These are phyloP conservation scores for Paragorgia papillata DNA, from an alignment of 92 coral and sea anemone species.

Conservation along the genomic window DNA sequence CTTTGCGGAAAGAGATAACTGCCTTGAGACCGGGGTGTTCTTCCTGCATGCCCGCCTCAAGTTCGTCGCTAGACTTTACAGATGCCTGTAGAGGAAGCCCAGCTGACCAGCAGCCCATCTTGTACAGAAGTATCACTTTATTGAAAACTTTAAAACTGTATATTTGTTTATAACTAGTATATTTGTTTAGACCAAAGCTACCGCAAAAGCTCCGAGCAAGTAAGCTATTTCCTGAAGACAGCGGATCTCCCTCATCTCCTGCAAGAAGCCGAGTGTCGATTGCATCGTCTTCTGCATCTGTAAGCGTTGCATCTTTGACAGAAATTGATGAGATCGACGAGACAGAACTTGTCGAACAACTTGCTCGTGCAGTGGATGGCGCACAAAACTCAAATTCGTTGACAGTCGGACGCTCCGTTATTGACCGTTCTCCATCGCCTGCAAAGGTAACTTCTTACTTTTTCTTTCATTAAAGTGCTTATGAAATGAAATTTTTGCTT, in stretches of 20 bases:
- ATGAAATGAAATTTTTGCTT: too few relatives aligned
- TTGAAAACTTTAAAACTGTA: neutral
- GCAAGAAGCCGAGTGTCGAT: slow-evolving; percentile 21
- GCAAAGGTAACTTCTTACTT: neutral
- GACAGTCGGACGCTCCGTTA: neutral
- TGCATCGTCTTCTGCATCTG: slow-evolving; percentile 7
- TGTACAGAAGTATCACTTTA: neutral
- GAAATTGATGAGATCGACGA: slow-evolving; percentile 38
- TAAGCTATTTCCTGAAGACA: slow-evolving; percentile 19
- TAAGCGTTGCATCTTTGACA: slow-evolving; percentile 16
- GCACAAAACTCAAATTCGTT: neutral
- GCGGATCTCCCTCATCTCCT: slow-evolving; percentile 15
- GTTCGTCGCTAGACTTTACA: too few relatives aligned
- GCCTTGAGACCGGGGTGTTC: too few relatives aligned
- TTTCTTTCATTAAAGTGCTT: too few relatives aligned
- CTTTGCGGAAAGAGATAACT: too few relatives aligned
- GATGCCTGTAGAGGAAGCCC: too few relatives aligned
- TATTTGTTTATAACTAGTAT: neutral
- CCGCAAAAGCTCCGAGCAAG: slow-evolving; percentile 32
- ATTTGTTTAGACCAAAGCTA: slow-evolving; percentile 32
- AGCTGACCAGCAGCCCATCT: too few relatives aligned
- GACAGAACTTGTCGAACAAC: neutral
- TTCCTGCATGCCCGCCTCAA: too few relatives aligned
- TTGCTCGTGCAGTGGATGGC: too few relatives aligned
- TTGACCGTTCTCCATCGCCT: slow-evolving; percentile 23